phyloP scores from a whole-genome alignment of 2,888 invertebrate species.

The Hartigia nigra region DNA sequence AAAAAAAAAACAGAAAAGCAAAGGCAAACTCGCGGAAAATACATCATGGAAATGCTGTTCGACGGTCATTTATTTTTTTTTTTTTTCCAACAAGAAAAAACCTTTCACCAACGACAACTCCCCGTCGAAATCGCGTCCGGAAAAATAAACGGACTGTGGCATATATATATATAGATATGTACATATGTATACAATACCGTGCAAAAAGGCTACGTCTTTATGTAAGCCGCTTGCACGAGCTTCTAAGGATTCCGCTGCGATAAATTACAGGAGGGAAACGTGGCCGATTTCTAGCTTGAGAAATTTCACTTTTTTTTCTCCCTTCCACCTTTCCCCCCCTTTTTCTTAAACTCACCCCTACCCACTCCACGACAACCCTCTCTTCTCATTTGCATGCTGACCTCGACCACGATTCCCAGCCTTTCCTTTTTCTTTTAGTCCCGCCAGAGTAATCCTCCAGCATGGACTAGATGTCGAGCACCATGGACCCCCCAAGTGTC shows the following conservation, averaged over 20 bases:
- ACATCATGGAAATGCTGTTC: constrained; percentile 40
- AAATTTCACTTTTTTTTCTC: background rate
- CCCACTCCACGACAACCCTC: background rate
- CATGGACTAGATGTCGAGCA: background rate
- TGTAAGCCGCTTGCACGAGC: constrained; percentile 33
- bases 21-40: constrained; percentile 27
- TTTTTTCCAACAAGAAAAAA: constrained; percentile 12
- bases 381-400: background rate
- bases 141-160: background rate
- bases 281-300: background rate
- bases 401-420: background rate
- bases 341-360: background rate
- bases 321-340: background rate
- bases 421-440: background rate
- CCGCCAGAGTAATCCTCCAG: background rate
- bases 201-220: constrained; percentile 30
- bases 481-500: background rate
- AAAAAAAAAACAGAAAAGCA: constrained; percentile 24
- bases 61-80: constrained; percentile 29
- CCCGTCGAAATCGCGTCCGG: background rate
- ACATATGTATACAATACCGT: constrained; percentile 17
- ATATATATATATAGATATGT: background rate
- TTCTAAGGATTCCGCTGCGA: constrained; percentile 34
- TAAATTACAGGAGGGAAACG: constrained; percentile 36
- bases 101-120: background rate